Evolutionary conservation across 1,140 invertebrate species (phyloP).

Genomic region (Onthophagus taurus): DNA sequence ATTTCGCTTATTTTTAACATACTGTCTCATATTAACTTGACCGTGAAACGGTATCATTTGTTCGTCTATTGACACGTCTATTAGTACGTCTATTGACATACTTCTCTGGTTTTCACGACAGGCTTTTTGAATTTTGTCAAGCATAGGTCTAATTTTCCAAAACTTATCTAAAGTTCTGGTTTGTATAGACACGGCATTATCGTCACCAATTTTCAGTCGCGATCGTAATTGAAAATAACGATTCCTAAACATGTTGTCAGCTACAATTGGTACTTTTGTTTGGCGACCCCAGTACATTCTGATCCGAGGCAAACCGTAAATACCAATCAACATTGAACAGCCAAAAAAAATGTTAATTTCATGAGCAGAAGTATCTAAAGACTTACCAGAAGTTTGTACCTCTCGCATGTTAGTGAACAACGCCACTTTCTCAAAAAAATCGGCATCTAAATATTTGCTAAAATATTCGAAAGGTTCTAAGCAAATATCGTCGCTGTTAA

Average conservation of each 20-base stretch:
- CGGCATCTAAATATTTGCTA: no score
- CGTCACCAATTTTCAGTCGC: conserved; percentile 1
- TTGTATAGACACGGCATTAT: background rate
- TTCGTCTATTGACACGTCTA: background rate
- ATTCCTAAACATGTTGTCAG: conserved; percentile 4
- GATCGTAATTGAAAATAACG: background rate
- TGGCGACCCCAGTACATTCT: conserved; percentile 2
- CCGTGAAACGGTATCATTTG: conserved; percentile 4
- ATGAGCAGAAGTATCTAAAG: no score
- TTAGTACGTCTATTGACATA: background rate
- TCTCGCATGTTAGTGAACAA: no score
- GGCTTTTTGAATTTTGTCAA: conserved; percentile 1
- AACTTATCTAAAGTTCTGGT: background rate
- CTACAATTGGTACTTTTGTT: background rate
- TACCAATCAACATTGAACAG: background rate
- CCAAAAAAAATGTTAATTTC: background rate
- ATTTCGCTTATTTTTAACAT: conserved; percentile 10
- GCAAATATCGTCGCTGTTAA: no score
- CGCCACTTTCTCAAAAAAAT: no score
- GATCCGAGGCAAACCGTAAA: conserved; percentile 1
- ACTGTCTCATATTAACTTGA: conserved; percentile 1
- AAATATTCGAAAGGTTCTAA: no score
- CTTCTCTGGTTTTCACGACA: background rate
- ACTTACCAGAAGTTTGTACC: no score
- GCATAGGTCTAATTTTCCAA: conserved; percentile 5